These are phyloP conservation scores for Scelioninae gen. 2 DNA, from an alignment of 2,888 invertebrate genomes.

Conservation along the genomic window DNA sequence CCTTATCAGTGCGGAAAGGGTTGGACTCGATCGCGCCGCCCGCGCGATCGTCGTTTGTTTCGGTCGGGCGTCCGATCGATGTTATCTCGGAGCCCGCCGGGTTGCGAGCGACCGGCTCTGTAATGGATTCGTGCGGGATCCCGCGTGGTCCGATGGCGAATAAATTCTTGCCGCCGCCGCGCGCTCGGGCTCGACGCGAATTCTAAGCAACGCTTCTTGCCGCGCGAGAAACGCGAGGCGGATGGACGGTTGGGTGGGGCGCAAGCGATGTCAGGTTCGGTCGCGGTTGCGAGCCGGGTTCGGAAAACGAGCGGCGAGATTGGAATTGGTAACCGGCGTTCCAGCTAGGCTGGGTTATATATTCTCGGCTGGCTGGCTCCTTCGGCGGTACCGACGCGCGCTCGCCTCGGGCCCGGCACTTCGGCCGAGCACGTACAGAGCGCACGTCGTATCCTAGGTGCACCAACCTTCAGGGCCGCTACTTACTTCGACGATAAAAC, in stretches of 20 bases:
- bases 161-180: slow-evolving; percentile 16
- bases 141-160: slow-evolving; percentile 8
- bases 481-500: slow-evolving; percentile 55
- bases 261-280: slow-evolving; percentile 72
- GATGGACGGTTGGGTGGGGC: slow-evolving; percentile 69
- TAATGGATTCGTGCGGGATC: not conserved
- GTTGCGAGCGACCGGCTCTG: too few relatives aligned
- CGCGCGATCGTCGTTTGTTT: slow-evolving; percentile 1
- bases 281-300: slow-evolving; percentile 63
- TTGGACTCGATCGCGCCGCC: too few relatives aligned
- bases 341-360: slow-evolving; percentile 64
- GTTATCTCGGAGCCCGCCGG: not conserved
- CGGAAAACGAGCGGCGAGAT: slow-evolving; percentile 67
- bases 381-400: slow-evolving; percentile 64
- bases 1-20: too few relatives aligned
- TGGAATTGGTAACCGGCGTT: slow-evolving; percentile 73
- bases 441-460: slow-evolving; percentile 63
- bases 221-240: slow-evolving; percentile 69
- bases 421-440: slow-evolving; percentile 59
- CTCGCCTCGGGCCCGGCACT: slow-evolving; percentile 69
- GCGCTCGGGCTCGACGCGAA: slow-evolving; percentile 17
- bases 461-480: slow-evolving; percentile 67
- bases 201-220: slow-evolving; percentile 22
- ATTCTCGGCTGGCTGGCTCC: slow-evolving; percentile 61
- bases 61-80: not conserved